Evolutionary conservation across 2,797 vertebrate species (phyloP).

Genomic region (Buceros bicornis): DNA sequence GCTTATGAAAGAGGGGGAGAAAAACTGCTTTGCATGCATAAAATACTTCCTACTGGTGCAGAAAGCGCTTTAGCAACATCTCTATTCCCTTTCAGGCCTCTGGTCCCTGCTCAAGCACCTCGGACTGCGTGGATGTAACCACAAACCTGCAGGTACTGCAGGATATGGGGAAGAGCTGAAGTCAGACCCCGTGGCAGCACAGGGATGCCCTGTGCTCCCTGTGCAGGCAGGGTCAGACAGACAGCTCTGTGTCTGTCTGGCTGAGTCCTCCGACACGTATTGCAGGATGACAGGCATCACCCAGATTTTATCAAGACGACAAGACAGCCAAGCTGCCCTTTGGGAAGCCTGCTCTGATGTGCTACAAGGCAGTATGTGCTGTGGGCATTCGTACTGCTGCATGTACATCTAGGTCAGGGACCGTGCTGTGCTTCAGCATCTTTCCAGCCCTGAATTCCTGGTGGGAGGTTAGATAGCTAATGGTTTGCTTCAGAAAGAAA

Average conservation of each 20-base stretch:
- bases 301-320: background rate
- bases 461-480: background rate
- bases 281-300: background rate
- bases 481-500: background rate
- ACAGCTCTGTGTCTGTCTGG: background rate
- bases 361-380: background rate
- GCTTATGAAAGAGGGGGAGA: background rate
- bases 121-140: background rate
- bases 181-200: background rate
- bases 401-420: background rate
- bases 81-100: conserved; percentile 39
- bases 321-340: background rate
- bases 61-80: background rate
- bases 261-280: background rate
- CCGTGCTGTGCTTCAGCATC: background rate
- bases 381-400: background rate
- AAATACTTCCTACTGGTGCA: background rate
- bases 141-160: conserved; percentile 14
- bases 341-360: background rate
- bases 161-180: background rate
- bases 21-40: background rate
- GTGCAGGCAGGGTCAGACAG: rapidly evolving
- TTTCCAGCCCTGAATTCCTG: background rate
- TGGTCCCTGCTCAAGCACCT: background rate
- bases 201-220: background rate